These are phyloP conservation scores for Eueides isabella DNA, from an alignment of 1,140 invertebrate genomes.

Conservation along the genomic window DNA sequence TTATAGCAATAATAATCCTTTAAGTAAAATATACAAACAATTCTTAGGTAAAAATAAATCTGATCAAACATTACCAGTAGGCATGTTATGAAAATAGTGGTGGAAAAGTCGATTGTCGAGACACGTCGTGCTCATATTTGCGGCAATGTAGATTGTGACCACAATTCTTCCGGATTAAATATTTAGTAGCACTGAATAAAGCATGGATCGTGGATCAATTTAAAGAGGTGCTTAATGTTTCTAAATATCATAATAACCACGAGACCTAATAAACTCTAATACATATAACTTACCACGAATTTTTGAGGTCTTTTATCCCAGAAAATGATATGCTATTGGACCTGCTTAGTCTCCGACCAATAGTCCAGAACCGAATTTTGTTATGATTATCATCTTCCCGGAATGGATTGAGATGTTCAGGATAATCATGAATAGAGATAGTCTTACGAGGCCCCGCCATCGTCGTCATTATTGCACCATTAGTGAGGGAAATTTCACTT, in stretches of 20 bases:
- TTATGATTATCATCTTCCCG: constrained; percentile 85
- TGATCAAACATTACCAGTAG: not conserved
- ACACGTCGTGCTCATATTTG: constrained; percentile 11
- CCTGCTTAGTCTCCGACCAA: constrained; percentile 70
- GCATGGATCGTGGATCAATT: not conserved
- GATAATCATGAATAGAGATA: constrained; percentile 85
- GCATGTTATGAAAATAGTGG: constrained; percentile 6
- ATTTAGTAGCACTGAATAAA: constrained; percentile 16
- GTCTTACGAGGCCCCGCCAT: constrained; percentile 68
- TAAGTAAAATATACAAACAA: no score
- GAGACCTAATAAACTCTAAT: no score
- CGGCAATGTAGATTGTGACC: constrained; percentile 17
- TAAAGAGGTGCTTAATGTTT: not conserved
- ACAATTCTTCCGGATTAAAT: constrained; percentile 24
- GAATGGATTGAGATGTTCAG: constrained; percentile 88
- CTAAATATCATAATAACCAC: not conserved
- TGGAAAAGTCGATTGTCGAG: constrained; percentile 16
- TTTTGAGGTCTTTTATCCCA: constrained; percentile 83
- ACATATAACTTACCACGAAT: constrained; percentile 75
- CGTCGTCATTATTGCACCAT: constrained; percentile 60
- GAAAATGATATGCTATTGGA: constrained; percentile 83
- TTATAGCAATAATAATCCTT: no score
- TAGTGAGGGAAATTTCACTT: constrained; percentile 39
- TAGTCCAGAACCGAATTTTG: constrained; percentile 83
- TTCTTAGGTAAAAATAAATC: not conserved